Evolutionary conservation across 2,888 invertebrate genomes (phyloP).

Genomic region (Cerastis rubricosa): DNA sequence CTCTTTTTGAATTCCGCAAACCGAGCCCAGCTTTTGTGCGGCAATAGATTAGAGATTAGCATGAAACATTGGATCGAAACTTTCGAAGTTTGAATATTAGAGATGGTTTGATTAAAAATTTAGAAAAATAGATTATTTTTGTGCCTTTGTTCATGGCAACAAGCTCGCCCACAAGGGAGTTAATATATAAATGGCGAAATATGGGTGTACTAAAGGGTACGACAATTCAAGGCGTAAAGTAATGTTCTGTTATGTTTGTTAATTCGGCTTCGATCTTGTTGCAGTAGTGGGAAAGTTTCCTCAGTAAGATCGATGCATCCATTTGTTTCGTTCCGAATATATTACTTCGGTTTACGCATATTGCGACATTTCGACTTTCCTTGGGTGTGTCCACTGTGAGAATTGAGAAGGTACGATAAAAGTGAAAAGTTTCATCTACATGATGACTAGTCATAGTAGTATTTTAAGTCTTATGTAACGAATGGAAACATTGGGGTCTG

Average conservation of each 20-base stretch:
- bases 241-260: no score
- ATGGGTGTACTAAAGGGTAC: no score
- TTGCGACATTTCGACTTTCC: constrained; percentile 64
- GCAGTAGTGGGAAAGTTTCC: constrained; percentile 23
- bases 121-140: no score
- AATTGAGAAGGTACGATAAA: constrained; percentile 54
- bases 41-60: background rate
- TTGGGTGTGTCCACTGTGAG: constrained; percentile 45
- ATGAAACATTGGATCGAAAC: background rate
- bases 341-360: constrained; percentile 51
- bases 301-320: constrained; percentile 43
- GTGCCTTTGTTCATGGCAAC: no score
- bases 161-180: no score
- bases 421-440: constrained; percentile 61
- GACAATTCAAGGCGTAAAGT: no score
- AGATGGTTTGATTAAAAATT: no score
- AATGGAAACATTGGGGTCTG: constrained; percentile 31
- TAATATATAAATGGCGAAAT: no score
- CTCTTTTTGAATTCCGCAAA: constrained; percentile 43
- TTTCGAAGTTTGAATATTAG: constrained; percentile 1
- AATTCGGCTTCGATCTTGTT: no score
- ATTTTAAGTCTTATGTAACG: constrained; percentile 51
- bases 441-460: constrained; percentile 42
- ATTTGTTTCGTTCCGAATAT: constrained; percentile 47
- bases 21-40: constrained; percentile 13